phyloP scores from a whole-genome alignment of 2,888 invertebrate species.

The Resseliella maxima region DNA sequence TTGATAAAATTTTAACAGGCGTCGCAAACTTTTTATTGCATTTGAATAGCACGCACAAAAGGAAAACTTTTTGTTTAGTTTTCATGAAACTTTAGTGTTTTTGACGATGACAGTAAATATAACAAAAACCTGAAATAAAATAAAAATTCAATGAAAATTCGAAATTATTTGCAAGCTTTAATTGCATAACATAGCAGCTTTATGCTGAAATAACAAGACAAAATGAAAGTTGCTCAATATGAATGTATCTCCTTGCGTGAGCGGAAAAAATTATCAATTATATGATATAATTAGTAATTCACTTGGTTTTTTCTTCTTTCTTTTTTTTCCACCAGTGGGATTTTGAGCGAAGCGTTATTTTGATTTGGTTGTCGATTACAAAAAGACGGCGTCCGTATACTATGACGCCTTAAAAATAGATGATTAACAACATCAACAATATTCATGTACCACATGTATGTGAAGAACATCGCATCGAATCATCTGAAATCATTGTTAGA shows the following conservation, averaged over 20 bases:
- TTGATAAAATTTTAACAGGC: constrained; percentile 10
- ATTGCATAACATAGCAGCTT: too few relatives aligned
- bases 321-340: background rate
- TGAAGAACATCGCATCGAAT: constrained; percentile 58
- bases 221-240: too few relatives aligned
- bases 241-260: too few relatives aligned
- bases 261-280: background rate
- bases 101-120: background rate
- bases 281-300: background rate
- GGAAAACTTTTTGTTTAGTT: background rate
- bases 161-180: too few relatives aligned
- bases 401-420: constrained; percentile 69
- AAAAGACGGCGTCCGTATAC: constrained; percentile 56
- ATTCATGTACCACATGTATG: constrained; percentile 69
- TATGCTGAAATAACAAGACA: too few relatives aligned
- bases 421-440: constrained; percentile 67
- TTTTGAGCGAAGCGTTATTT: background rate
- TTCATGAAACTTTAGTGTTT: background rate
- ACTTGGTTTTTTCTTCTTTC: background rate
- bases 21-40: background rate
- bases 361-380: background rate
- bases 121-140: background rate
- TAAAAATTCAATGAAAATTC: too few relatives aligned
- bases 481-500: background rate
- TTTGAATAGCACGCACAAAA: background rate